These are phyloP conservation scores for Andrena bicolor DNA, from an alignment of 2,888 invertebrate species.

Conservation along the genomic window DNA sequence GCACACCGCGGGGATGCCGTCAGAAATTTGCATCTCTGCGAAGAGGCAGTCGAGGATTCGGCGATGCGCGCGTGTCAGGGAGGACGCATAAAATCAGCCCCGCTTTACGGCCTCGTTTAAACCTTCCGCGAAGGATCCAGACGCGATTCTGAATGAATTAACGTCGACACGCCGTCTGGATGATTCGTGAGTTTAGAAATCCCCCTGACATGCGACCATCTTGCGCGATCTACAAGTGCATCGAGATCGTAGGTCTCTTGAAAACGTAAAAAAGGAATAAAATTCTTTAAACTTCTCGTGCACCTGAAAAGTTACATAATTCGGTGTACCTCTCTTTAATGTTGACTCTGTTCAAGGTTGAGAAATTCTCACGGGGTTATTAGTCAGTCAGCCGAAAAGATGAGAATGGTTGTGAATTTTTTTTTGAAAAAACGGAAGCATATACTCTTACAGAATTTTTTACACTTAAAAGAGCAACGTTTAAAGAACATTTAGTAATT, in stretches of 20 bases:
- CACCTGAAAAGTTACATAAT: too few relatives aligned
- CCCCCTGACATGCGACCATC: background rate
- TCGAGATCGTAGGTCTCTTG: background rate
- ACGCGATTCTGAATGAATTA: constrained; percentile 75
- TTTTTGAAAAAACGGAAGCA: too few relatives aligned
- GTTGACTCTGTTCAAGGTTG: background rate
- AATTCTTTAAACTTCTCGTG: background rate
- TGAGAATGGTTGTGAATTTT: too few relatives aligned
- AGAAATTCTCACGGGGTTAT: too few relatives aligned
- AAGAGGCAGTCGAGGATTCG: constrained; percentile 15
- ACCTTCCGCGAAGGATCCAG: constrained; percentile 42
- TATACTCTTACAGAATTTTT: too few relatives aligned
- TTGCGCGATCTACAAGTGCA: background rate
- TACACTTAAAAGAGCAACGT: too few relatives aligned
- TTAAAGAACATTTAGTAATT: too few relatives aligned
- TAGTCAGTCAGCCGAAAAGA: too few relatives aligned
- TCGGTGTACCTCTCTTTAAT: background rate
- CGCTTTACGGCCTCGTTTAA: constrained; percentile 66
- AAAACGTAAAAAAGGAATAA: background rate
- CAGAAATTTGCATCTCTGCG: constrained; percentile 63
- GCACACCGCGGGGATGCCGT: constrained; percentile 22
- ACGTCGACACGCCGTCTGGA: constrained; percentile 57
- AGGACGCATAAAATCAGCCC: constrained; percentile 43
- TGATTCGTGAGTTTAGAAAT: constrained; percentile 6
- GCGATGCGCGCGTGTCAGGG: constrained; percentile 36